A percentile compares a stretch with the other conserved stretches of the same genome.
phyloP scores from a whole-genome alignment of 64 coral and sea anemone genomes.

The Actinia tenebrosa region DNA sequence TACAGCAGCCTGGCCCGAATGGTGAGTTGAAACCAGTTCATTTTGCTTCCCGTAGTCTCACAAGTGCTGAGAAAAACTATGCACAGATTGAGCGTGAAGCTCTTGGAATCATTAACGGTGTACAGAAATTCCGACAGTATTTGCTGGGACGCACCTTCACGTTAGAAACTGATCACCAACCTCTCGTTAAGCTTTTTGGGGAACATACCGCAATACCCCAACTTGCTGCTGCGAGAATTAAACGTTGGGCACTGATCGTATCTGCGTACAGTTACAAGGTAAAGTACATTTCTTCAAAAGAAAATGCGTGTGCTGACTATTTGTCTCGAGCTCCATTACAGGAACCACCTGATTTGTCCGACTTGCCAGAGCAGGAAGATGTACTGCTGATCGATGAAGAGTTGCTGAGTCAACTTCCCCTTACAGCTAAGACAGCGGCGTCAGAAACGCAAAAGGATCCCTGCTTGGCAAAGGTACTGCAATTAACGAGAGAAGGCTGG shows the following conservation, averaged over 20 bases:
- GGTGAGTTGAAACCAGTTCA: slow-evolving; percentile 49
- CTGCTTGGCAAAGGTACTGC: background rate
- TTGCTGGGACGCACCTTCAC: slow-evolving; percentile 39
- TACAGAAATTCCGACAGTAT: slow-evolving; percentile 47
- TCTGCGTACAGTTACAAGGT: slow-evolving; percentile 43
- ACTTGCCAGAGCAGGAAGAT: slow-evolving; percentile 25
- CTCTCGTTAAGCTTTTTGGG: slow-evolving; percentile 21
- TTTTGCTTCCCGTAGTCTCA: slow-evolving; percentile 52
- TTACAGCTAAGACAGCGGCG: slow-evolving; percentile 29
- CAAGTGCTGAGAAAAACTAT: slow-evolving; percentile 43
- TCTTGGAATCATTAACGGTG: slow-evolving; percentile 42
- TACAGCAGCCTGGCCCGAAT: slow-evolving; percentile 35
- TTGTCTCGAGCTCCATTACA: slow-evolving; percentile 41
- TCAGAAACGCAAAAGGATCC: slow-evolving; percentile 24
- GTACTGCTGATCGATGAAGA: slow-evolving; percentile 17
- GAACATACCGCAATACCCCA: slow-evolving; percentile 32
- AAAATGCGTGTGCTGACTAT: slow-evolving; percentile 42
- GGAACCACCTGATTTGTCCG: background rate
- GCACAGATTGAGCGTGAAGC: slow-evolving; percentile 43
- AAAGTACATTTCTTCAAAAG: slow-evolving; percentile 36
- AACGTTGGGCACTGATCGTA: slow-evolving; percentile 36
- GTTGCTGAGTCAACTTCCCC: slow-evolving; percentile 1
- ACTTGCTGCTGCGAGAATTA: slow-evolving; percentile 43
- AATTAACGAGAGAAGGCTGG: slow-evolving; percentile 6
- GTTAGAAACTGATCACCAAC: slow-evolving; percentile 31